phyloP scores from a whole-genome alignment of 2,888 invertebrate genomes.

The Luperina nickerlii region DNA sequence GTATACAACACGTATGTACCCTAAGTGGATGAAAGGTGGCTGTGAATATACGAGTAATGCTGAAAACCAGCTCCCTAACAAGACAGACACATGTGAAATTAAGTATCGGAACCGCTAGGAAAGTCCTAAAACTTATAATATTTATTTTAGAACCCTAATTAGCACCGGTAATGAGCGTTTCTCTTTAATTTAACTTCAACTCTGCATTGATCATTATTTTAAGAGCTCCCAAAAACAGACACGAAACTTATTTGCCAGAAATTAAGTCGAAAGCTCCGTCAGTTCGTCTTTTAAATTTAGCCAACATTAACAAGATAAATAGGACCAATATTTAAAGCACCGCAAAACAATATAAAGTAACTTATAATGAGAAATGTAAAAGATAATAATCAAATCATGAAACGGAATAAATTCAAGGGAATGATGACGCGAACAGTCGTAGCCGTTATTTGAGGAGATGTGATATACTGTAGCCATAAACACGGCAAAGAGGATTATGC shows the following conservation, averaged over 20 bases:
- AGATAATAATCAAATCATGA: not conserved
- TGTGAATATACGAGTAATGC: slow-evolving; percentile 35
- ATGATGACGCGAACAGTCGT: slow-evolving; percentile 51
- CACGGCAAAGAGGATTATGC: not conserved
- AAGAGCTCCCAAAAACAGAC: not conserved
- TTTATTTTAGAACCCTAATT: slow-evolving; percentile 14
- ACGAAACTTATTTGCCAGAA: not conserved
- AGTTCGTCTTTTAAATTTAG: not conserved
- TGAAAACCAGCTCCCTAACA: not conserved
- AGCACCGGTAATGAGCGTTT: slow-evolving; percentile 4
- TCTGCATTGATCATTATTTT: not conserved
- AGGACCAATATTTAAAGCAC: slow-evolving; percentile 28
- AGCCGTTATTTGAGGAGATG: slow-evolving; percentile 32
- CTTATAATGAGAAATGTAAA: slow-evolving; percentile 1
- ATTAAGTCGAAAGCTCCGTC: not conserved
- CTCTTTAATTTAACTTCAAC: not conserved
- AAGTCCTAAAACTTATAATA: not conserved
- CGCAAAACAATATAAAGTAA: slow-evolving; percentile 26
- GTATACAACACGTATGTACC: slow-evolving; percentile 10
- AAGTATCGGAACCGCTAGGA: slow-evolving; percentile 26
- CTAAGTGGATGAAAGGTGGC: slow-evolving; percentile 51
- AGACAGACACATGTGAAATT: not conserved
- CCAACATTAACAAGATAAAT: not conserved
- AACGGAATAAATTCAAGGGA: slow-evolving; percentile 19
- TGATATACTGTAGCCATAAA: slow-evolving; percentile 15